Conservation (phyloP, 2,888 invertebrate genomes). For the Agonopterix heracliana region DNA sequence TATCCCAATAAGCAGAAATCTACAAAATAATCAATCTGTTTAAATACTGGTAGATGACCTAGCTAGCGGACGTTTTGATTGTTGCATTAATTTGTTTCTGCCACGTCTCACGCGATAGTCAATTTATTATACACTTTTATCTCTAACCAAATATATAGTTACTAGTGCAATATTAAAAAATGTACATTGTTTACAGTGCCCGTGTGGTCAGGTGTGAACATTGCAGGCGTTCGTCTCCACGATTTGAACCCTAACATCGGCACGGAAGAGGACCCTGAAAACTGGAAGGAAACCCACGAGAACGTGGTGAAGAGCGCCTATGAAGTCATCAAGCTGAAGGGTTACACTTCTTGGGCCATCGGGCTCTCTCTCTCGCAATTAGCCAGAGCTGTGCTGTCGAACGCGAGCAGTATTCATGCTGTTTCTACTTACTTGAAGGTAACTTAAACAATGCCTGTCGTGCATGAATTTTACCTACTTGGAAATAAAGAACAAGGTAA, state of each 20-base stretch:
- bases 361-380: slow-evolving; percentile 86
- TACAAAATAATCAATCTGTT: no score
- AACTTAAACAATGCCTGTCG: slow-evolving; percentile 5
- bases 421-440: slow-evolving; percentile 88
- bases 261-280: slow-evolving; percentile 82
- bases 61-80: no score
- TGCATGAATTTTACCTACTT: neutral
- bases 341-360: slow-evolving; percentile 95
- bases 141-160: neutral
- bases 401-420: slow-evolving; percentile 84
- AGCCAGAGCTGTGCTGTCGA: slow-evolving; percentile 82
- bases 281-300: slow-evolving; percentile 86
- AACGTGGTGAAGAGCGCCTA: slow-evolving; percentile 90
- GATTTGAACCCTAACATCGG: slow-evolving; percentile 87
- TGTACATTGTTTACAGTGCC: slow-evolving; percentile 76
- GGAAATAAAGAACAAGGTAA: neutral
- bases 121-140: no score
- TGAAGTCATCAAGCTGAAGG: slow-evolving; percentile 90
- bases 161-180: neutral
- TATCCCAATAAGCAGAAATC: no score
- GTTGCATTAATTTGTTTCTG: no score
- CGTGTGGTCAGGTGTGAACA: slow-evolving; percentile 95
- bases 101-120: no score
- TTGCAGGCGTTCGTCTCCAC: slow-evolving; percentile 89
- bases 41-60: no score